Percentiles rank a stretch among this genome's conserved stretches.
Conservation (phyloP, 2,888 invertebrate species). For the Anagyrus pseudococci region DNA sequence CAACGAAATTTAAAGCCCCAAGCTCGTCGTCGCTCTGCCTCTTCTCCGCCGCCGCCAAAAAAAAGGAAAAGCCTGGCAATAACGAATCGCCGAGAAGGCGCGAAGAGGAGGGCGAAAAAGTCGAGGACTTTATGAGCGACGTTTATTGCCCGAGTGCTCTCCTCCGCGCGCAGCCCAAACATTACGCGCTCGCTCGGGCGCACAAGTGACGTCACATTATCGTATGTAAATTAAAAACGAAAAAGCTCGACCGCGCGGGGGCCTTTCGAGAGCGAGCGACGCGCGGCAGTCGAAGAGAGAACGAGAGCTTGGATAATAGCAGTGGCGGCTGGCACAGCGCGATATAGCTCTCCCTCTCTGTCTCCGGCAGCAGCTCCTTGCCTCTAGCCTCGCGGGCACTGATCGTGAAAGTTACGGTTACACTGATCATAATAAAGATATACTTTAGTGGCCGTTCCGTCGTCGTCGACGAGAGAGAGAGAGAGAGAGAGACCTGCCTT, state of each 20-base stretch:
- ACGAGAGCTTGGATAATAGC: no score
- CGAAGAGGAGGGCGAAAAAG: not conserved
- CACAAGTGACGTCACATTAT: not conserved
- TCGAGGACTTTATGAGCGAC: slow-evolving; percentile 11
- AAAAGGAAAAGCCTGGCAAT: not conserved
- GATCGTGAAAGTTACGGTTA: not conserved
- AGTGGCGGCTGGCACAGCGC: no score
- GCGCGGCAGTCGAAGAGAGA: not conserved
- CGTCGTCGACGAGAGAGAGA: not conserved
- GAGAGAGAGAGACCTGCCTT: not conserved
- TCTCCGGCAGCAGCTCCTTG: no score
- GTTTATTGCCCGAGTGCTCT: not conserved
- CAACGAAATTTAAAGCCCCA: not conserved
- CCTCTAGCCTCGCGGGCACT: not conserved
- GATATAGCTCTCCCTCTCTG: no score
- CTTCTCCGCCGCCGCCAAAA: no score
- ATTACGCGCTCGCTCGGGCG: no score
- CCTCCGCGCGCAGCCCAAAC: no score
- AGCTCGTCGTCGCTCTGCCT: no score
- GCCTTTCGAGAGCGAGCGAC: not conserved
- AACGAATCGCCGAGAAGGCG: not conserved
- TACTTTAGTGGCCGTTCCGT: not conserved
- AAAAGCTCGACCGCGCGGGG: not conserved
- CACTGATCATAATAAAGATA: not conserved
- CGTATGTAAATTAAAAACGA: no score